These are phyloP conservation scores for Geophilus truncorum DNA, from an alignment of 2,888 invertebrate genomes.

Conservation along the genomic window DNA sequence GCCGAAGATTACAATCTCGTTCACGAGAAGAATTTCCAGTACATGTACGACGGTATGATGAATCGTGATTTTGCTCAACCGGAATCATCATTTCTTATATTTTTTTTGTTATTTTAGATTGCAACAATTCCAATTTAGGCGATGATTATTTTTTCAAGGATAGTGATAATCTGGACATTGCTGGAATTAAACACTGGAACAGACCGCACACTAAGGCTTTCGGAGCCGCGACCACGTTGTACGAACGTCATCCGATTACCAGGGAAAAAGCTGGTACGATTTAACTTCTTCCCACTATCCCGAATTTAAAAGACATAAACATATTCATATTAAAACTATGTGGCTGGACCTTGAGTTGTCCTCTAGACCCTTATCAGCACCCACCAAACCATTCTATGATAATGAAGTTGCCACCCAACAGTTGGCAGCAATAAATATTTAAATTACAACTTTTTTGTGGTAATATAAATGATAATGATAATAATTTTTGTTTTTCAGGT, in stretches of 20 bases:
- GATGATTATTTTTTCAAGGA: constrained; percentile 31
- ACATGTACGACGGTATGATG: constrained; percentile 1
- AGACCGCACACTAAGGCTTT: constrained; percentile 57
- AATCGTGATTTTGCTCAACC: background rate
- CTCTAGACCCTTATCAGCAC: no score
- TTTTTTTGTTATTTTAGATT: background rate
- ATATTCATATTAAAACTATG: no score
- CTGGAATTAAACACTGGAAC: constrained; percentile 58
- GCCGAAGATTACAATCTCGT: constrained; percentile 33
- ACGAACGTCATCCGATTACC: constrained; percentile 75
- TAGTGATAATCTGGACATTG: constrained; percentile 44
- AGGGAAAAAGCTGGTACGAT: constrained; percentile 54
- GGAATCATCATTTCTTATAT: background rate
- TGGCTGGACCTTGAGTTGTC: no score
- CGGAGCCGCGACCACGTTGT: constrained; percentile 70
- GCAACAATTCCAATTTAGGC: background rate
- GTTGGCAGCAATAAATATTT: no score
- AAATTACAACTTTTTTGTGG: no score
- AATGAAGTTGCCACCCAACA: no score
- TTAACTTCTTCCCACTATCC: no score
- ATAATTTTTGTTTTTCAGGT: constrained; percentile 55
- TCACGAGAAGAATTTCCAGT: constrained; percentile 29
- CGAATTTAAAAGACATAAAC: no score
- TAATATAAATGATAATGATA: background rate
- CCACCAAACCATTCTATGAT: no score